These are phyloP conservation scores for Anguilla megastoma DNA, from an alignment of 2,797 vertebrate species.

Conservation along the genomic window DNA sequence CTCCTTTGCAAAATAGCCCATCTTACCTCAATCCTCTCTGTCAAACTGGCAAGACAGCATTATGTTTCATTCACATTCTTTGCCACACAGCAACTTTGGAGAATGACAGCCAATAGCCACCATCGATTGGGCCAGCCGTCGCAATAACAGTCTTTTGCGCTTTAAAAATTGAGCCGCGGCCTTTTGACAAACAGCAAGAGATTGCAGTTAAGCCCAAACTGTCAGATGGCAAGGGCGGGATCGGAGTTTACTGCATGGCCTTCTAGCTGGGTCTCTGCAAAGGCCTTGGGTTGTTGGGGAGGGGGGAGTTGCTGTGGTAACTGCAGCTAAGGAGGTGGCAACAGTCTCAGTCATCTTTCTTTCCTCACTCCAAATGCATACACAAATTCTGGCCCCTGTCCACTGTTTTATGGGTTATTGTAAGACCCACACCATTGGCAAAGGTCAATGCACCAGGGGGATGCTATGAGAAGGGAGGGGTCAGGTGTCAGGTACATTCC, in stretches of 20 bases:
- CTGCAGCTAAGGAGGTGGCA: not conserved
- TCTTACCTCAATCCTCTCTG: not conserved
- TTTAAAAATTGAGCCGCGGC: not conserved
- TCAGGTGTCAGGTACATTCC: not conserved
- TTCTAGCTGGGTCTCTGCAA: not conserved
- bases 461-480: not conserved
- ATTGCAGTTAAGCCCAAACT: not conserved
- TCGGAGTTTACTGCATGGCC: not conserved
- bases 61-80: not conserved
- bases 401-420: not conserved
- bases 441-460: not conserved
- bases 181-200: not conserved
- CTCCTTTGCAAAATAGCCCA: not conserved
- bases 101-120: not conserved
- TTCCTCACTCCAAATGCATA: not conserved
- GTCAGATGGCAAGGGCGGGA: not conserved
- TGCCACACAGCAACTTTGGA: not conserved
- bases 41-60: not conserved
- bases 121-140: not conserved
- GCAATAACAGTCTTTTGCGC: not conserved
- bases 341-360: not conserved
- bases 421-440: not conserved
- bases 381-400: not conserved
- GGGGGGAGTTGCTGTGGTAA: not conserved
- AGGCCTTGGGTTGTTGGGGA: not conserved